These are phyloP conservation scores for Enteromius unitaeniatus DNA, from an alignment of 2,797 vertebrate species.

Conservation along the genomic window DNA sequence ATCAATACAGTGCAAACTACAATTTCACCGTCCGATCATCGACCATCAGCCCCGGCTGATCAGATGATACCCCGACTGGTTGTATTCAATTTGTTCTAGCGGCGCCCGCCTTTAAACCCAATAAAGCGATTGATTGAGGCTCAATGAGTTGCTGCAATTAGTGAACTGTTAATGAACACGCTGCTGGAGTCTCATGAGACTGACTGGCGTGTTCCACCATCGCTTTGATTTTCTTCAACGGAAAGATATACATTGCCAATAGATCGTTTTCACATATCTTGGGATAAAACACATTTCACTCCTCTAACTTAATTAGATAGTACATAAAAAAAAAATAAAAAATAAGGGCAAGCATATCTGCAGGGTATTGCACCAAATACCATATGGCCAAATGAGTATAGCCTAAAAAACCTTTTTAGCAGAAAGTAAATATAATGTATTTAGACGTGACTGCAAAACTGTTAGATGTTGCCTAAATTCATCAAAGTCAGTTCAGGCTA, in stretches of 20 bases:
- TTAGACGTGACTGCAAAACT: neutral
- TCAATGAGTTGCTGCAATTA: constrained; percentile 87
- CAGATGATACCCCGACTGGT: constrained; percentile 80
- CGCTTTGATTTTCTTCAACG: constrained; percentile 76
- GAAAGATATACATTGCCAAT: constrained; percentile 61
- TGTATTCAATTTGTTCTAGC: constrained; percentile 82
- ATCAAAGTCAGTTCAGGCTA: neutral
- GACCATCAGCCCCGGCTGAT: constrained; percentile 74
- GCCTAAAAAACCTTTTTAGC: neutral
- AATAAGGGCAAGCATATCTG: neutral
- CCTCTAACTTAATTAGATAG: constrained; percentile 23
- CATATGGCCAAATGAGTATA: neutral
- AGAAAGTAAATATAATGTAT: neutral
- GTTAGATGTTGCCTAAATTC: neutral
- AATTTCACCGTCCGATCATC: constrained; percentile 74
- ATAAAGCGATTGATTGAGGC: constrained; percentile 89
- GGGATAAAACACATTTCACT: constrained; percentile 39
- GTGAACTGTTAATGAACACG: constrained; percentile 85
- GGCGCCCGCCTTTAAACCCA: constrained; percentile 77
- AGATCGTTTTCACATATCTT: constrained; percentile 54
- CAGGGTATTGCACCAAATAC: neutral
- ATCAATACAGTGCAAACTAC: constrained; percentile 77
- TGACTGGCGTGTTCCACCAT: constrained; percentile 82
- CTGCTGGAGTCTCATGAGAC: constrained; percentile 71
- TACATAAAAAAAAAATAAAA: no score